Conservation (phyloP, 1,140 invertebrate genomes). For the Hyphantria cunea region DNA sequence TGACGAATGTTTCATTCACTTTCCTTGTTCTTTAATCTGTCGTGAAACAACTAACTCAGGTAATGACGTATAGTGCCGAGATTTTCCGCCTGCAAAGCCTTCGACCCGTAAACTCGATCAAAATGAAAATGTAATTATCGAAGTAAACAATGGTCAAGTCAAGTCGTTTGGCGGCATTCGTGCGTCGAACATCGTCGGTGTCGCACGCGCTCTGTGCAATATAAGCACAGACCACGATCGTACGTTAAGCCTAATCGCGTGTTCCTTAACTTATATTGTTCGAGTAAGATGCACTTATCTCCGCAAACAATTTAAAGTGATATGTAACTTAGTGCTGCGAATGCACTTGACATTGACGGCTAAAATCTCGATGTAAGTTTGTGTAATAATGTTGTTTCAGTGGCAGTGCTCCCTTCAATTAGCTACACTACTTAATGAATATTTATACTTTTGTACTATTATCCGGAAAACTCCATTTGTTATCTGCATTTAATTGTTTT, state of each 20-base stretch:
- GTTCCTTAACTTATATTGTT: slow-evolving; percentile 37
- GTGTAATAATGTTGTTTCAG: slow-evolving; percentile 42
- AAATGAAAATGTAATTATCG: slow-evolving; percentile 74
- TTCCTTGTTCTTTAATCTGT: slow-evolving; percentile 9
- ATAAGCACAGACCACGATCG: slow-evolving; percentile 45
- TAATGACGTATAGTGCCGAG: slow-evolving; percentile 47
- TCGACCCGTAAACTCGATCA: slow-evolving; percentile 72
- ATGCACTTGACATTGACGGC: slow-evolving; percentile 62
- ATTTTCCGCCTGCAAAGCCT: slow-evolving; percentile 70
- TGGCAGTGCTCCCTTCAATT: slow-evolving; percentile 45
- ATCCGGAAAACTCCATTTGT: slow-evolving; percentile 53
- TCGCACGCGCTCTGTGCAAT: slow-evolving; percentile 58
- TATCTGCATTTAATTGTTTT: slow-evolving; percentile 68
- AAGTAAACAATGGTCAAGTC: slow-evolving; percentile 71
- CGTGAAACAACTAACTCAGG: slow-evolving; percentile 6
- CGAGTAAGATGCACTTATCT: slow-evolving; percentile 44
- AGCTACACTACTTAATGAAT: slow-evolving; percentile 50
- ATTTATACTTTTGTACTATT: slow-evolving; percentile 57
- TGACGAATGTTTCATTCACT: slow-evolving; percentile 1
- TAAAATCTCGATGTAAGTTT: slow-evolving; percentile 26
- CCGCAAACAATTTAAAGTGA: slow-evolving; percentile 36
- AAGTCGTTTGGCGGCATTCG: slow-evolving; percentile 65
- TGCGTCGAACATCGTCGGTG: slow-evolving; percentile 59
- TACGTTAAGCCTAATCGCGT: slow-evolving; percentile 53
- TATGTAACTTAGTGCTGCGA: slow-evolving; percentile 33